Conservation (phyloP, 64 coral and sea anemone species). For the Platygyra sinensis region DNA sequence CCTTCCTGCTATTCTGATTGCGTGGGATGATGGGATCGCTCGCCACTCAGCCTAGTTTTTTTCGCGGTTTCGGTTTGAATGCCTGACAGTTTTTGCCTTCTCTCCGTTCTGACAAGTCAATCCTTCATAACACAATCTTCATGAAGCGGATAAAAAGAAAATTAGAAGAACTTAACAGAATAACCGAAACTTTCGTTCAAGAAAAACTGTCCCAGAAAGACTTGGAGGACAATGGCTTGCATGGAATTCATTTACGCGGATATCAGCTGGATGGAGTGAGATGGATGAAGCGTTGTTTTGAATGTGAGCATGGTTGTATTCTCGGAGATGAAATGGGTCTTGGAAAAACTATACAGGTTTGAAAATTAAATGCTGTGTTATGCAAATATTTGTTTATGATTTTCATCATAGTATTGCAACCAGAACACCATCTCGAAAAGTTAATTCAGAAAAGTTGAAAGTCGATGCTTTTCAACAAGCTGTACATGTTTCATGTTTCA, state of each 20-base stretch:
- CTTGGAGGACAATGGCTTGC: slow-evolving; percentile 59
- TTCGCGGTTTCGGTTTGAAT: background rate
- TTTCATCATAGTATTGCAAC: background rate
- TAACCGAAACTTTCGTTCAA: background rate
- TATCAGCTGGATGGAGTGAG: slow-evolving; percentile 83
- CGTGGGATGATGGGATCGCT: background rate
- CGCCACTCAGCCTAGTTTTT: background rate
- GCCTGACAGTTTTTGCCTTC: background rate
- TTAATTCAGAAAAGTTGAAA: too few species aligned
- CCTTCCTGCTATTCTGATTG: background rate
- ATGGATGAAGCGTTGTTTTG: slow-evolving; percentile 53
- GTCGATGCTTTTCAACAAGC: too few species aligned
- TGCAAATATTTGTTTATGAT: background rate
- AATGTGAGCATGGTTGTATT: slow-evolving; percentile 63
- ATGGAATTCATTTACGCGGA: slow-evolving; percentile 58
- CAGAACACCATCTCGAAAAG: background rate
- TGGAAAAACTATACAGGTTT: slow-evolving; percentile 93
- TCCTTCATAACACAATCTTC: background rate
- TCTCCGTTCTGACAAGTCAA: background rate
- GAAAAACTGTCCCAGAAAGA: slow-evolving; percentile 47
- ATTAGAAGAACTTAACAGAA: slow-evolving; percentile 1
- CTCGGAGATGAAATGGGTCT: slow-evolving; percentile 93
- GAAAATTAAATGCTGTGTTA: background rate
- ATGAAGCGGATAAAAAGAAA: slow-evolving; percentile 49
- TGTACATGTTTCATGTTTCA: too few species aligned